Conservation (phyloP, 2,888 invertebrate species). For the Synergus japonicus region DNA sequence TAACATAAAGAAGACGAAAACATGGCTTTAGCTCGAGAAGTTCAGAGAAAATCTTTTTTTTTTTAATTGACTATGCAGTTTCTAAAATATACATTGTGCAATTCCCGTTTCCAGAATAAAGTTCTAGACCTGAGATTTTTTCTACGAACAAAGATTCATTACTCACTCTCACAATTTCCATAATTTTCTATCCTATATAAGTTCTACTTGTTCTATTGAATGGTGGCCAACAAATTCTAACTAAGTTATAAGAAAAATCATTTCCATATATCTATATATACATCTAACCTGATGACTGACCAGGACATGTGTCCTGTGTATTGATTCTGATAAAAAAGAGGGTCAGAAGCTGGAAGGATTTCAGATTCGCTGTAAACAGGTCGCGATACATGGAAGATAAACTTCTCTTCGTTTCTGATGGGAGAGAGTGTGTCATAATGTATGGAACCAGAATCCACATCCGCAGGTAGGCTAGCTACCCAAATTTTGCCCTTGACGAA, state of each 20-base stretch:
- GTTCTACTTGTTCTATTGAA: neutral
- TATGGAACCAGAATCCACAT: constrained; percentile 10
- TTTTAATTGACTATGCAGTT: constrained; percentile 12
- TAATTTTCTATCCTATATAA: neutral
- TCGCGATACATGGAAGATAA: constrained; percentile 16
- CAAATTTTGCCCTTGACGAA: constrained; percentile 26
- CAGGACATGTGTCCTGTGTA: neutral
- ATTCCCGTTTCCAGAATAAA: neutral
- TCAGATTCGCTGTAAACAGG: constrained; percentile 16
- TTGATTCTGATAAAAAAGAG: constrained; percentile 10
- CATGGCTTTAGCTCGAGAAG: neutral
- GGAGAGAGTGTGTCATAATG: constrained; percentile 14
- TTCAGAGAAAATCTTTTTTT: neutral
- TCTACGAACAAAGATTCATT: neutral
- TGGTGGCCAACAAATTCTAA: neutral
- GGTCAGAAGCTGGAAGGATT: constrained; percentile 19
- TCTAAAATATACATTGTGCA: neutral
- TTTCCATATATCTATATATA: too few relatives aligned
- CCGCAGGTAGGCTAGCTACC: constrained; percentile 34
- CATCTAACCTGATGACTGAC: neutral
- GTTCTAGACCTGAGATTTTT: neutral
- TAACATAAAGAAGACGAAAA: neutral
- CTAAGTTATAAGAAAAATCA: too few relatives aligned
- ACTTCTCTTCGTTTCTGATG: constrained; percentile 14
- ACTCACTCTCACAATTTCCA: neutral